Evolutionary conservation across 1,140 invertebrate genomes (phyloP).

Genomic region (Drosophila subpulchrella): DNA sequence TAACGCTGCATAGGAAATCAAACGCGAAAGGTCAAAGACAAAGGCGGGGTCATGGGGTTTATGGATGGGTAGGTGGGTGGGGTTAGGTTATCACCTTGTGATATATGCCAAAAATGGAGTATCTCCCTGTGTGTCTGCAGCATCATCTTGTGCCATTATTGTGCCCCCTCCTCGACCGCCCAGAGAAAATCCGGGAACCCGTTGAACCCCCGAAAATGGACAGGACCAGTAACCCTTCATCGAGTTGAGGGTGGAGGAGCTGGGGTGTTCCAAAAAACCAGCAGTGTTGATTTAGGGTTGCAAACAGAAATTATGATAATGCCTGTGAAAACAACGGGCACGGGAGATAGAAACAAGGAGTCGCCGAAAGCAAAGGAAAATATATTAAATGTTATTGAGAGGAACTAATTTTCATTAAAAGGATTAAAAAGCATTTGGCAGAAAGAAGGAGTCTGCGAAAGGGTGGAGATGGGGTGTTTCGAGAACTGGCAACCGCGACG

Average conservation of each 20-base stretch:
- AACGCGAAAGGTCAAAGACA: slow-evolving; percentile 69
- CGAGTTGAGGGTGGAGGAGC: slow-evolving; percentile 34
- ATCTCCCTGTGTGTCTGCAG: slow-evolving; percentile 1
- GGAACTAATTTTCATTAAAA: slow-evolving; percentile 84
- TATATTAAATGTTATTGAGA: slow-evolving; percentile 84
- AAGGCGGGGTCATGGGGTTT: not conserved
- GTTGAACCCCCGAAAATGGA: slow-evolving; percentile 37
- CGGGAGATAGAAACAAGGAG: slow-evolving; percentile 41
- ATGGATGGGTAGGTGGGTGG: slow-evolving; percentile 1
- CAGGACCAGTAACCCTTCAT: slow-evolving; percentile 68
- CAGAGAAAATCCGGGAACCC: slow-evolving; percentile 7
- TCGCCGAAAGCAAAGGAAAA: slow-evolving; percentile 73
- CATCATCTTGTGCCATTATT: slow-evolving; percentile 5
- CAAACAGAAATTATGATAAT: slow-evolving; percentile 84
- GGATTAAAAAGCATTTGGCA: slow-evolving; percentile 83
- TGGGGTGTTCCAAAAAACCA: not conserved
- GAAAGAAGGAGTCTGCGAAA: slow-evolving; percentile 16
- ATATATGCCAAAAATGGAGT: slow-evolving; percentile 54
- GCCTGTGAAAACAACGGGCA: slow-evolving; percentile 74
- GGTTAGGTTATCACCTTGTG: slow-evolving; percentile 50
- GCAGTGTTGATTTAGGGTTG: slow-evolving; percentile 83
- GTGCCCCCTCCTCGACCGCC: not conserved
- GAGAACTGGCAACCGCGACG: slow-evolving; percentile 51
- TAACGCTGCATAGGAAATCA: slow-evolving; percentile 80
- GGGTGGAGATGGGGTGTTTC: not conserved